These are phyloP conservation scores for Pachycephus smyrnensis DNA, from an alignment of 2,888 invertebrate species.

Conservation along the genomic window DNA sequence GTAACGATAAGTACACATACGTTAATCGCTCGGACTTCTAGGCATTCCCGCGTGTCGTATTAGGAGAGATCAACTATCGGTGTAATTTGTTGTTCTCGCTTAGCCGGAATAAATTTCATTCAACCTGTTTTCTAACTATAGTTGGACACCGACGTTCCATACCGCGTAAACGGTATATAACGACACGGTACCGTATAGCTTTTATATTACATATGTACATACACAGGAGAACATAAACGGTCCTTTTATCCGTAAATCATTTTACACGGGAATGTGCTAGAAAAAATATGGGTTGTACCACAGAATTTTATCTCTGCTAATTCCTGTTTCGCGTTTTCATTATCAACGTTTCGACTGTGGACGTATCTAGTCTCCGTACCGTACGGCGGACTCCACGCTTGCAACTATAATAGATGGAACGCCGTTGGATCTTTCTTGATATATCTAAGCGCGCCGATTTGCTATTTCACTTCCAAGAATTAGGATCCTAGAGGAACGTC, in stretches of 20 bases:
- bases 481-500: neutral
- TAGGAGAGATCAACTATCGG: slow-evolving; percentile 63
- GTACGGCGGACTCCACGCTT: neutral
- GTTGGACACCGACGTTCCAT: slow-evolving; percentile 4
- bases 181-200: no score
- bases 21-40: slow-evolving; percentile 42
- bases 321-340: neutral
- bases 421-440: neutral
- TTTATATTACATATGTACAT: neutral
- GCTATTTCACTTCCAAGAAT: neutral
- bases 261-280: neutral
- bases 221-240: neutral
- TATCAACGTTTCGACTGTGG: neutral
- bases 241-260: neutral
- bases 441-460: neutral
- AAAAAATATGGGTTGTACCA: neutral
- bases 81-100: slow-evolving; percentile 65
- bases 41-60: slow-evolving; percentile 60
- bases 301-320: neutral
- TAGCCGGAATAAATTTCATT: slow-evolving; percentile 62
- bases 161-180: neutral
- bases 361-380: neutral
- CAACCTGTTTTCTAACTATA: slow-evolving; percentile 46
- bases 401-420: neutral
- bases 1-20: slow-evolving; percentile 6